Percentiles rank a stretch among this genome's conserved stretches.
phyloP scores from a whole-genome alignment of 2,888 invertebrate genomes.

The Brenthis ino region DNA sequence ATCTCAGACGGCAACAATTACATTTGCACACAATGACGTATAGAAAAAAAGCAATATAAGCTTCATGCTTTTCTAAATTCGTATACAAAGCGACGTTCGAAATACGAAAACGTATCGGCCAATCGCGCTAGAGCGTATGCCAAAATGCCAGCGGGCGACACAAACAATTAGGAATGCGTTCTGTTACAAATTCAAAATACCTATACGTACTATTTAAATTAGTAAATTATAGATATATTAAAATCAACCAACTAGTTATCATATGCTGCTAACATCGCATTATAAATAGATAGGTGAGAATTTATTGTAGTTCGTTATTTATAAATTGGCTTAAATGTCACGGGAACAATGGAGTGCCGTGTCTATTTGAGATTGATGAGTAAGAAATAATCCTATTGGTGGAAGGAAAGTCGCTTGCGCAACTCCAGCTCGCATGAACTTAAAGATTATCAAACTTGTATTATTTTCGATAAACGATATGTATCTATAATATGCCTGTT shows the following conservation, averaged over 20 bases:
- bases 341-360: constrained; percentile 75
- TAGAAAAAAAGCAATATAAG: constrained; percentile 73
- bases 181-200: constrained; percentile 71
- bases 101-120: constrained; percentile 73
- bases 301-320: constrained; percentile 66
- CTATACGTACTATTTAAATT: constrained; percentile 50
- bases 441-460: constrained; percentile 67
- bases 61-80: constrained; percentile 69
- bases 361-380: constrained; percentile 79
- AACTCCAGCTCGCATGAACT: constrained; percentile 61
- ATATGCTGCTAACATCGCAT: constrained; percentile 24
- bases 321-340: constrained; percentile 78
- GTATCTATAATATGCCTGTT: constrained; percentile 62
- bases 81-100: constrained; percentile 75
- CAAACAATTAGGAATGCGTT: constrained; percentile 76
- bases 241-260: constrained; percentile 14
- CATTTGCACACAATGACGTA: constrained; percentile 76
- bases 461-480: constrained; percentile 79
- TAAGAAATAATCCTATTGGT: constrained; percentile 71
- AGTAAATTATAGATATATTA: constrained; percentile 56
- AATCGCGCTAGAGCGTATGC: constrained; percentile 72
- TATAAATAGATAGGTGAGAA: constrained; percentile 58
- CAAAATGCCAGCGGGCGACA: constrained; percentile 70
- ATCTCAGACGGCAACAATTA: constrained; percentile 70
- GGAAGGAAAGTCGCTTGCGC: constrained; percentile 69